Percentiles rank a stretch among this genome's conserved stretches.
phyloP scores from a whole-genome alignment of 1,140 invertebrate species.

The Chironomus striatipennis region DNA sequence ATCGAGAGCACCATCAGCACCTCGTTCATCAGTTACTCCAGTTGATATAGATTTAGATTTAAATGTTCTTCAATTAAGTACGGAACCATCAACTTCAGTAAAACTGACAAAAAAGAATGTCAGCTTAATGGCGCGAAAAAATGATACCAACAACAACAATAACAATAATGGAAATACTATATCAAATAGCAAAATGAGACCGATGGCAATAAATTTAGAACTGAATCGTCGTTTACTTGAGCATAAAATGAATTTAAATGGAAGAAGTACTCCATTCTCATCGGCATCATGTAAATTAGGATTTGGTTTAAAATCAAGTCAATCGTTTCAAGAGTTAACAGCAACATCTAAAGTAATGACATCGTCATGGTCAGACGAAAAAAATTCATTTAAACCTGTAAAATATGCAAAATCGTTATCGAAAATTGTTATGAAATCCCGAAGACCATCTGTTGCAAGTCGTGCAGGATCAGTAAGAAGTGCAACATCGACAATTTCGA shows the following conservation, averaged over 20 bases:
- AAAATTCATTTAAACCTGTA: neutral
- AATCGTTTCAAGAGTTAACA: constrained; percentile 15
- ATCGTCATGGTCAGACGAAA: neutral
- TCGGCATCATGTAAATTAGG: constrained; percentile 6
- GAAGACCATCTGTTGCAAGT: neutral
- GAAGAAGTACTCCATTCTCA: neutral
- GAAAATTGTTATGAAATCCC: neutral
- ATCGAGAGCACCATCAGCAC: neutral
- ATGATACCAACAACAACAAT: constrained; percentile 35
- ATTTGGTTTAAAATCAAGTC: neutral
- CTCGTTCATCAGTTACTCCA: neutral
- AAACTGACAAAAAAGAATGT: constrained; percentile 44
- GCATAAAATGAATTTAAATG: constrained; percentile 14
- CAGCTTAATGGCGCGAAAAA: constrained; percentile 27
- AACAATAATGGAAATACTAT: constrained; percentile 32
- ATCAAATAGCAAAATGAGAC: neutral
- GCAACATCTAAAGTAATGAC: constrained; percentile 11
- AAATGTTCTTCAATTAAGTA: neutral
- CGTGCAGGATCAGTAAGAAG: neutral
- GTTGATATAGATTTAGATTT: neutral
- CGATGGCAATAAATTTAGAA: neutral
- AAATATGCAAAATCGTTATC: constrained; percentile 17
- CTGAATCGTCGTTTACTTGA: constrained; percentile 1
- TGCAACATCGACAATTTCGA: neutral
- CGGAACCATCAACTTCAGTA: constrained; percentile 27